Evolutionary conservation across 1,140 invertebrate genomes (phyloP), one percentile per base, ranked within the genome.

Genomic region (Melanaphis sacchari): DNA sequence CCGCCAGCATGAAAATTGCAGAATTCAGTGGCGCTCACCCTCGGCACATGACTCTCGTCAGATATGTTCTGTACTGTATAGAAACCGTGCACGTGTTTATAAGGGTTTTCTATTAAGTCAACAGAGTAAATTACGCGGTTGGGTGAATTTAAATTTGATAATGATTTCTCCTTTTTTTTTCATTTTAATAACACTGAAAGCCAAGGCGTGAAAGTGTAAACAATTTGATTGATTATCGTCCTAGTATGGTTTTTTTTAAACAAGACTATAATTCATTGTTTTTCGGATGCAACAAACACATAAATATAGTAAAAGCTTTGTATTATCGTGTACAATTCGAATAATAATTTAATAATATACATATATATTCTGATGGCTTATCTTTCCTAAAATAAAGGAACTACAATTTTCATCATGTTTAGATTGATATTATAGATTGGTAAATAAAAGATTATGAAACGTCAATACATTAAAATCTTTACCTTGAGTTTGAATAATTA

Each of bases 111-210:
- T 87, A 43, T 43, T 46, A 87, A 87, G 43, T 87, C 41, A 89
- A 54, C 46, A 40, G 22, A 54, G 88, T 40, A 89, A 89, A 89
- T 54, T 89, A 89, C 88, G 49, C n/a, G 88, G 49, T 89, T 52
- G 88, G 24, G 54, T 54, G 49, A 54, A 54, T 89, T 89, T 89
- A 38, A 89, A 54, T 89, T 89, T 52, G 49, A 89, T 89, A 89
- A 89, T 89, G 46, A 52, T 52, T 54, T 54, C n/a, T 82, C 21
- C 5, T 31, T 36, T 89, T 52, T 49, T 36, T 89, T 54, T 15
- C 36, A 54, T 89, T 52, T 89, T 52, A 89, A 89, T 89, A 89
- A 89, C 24, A 36, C 22, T 52, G 46, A 89, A 36, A 89, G 87
- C 87, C 87, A 38, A 89, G 21, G 46, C 87, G 46, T 40, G 4